These are phyloP conservation scores for Steinernema feltiae DNA, from an alignment of 1,140 invertebrate species.

Conservation along the genomic window DNA sequence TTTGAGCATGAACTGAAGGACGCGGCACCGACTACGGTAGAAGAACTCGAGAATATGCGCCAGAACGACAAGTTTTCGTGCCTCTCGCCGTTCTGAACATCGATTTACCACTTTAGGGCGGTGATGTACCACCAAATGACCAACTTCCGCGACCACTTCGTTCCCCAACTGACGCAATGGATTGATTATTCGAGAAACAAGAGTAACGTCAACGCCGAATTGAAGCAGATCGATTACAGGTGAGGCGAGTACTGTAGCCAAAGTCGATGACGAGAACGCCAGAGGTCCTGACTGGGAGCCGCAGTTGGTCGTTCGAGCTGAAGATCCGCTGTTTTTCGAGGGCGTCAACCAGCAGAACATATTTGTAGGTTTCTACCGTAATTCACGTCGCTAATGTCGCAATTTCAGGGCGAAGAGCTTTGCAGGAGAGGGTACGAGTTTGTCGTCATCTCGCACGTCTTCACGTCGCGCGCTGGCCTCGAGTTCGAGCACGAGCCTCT, in stretches of 20 bases:
- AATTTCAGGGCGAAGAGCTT: not conserved
- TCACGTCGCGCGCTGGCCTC: not conserved
- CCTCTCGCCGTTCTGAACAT: not conserved
- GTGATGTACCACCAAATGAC: not conserved
- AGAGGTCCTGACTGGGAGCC: constrained; percentile 6
- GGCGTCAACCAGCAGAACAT: not conserved
- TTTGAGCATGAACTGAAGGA: not conserved
- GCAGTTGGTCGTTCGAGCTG: not conserved
- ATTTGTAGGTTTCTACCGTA: not conserved
- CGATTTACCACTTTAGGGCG: not conserved
- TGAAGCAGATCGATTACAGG: not conserved
- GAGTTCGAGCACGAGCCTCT: not conserved
- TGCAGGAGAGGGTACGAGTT: not conserved
- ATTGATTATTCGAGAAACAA: not conserved
- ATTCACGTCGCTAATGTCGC: not conserved
- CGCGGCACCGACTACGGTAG: not conserved
- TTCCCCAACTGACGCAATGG: not conserved
- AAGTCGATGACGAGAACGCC: not conserved
- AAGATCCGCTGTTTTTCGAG: not conserved
- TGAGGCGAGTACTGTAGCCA: not conserved
- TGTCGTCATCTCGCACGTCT: not conserved
- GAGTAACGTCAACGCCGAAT: not conserved
- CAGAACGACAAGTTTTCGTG: not conserved
- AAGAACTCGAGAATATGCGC: not conserved
- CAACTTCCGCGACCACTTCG: not conserved